These are phyloP conservation scores for Dasypolia templi DNA, from an alignment of 2,888 invertebrate genomes.

Conservation along the genomic window DNA sequence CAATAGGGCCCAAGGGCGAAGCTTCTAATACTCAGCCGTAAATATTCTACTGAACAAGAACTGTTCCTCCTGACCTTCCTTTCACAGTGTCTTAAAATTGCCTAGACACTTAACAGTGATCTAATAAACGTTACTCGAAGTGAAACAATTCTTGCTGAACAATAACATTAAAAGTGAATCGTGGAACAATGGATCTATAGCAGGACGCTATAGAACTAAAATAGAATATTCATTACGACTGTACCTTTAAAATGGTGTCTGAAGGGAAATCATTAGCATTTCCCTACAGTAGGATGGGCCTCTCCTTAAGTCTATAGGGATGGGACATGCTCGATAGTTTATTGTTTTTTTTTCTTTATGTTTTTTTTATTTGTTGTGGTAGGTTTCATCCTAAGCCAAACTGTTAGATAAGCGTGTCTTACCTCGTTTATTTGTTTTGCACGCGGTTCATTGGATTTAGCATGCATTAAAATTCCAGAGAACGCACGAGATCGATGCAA, in stretches of 20 bases:
- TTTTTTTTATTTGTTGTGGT: too few species aligned
- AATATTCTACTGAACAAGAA: constrained; percentile 30
- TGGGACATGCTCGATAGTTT: constrained; percentile 60
- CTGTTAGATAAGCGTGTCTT: too few species aligned
- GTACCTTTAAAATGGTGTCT: constrained; percentile 81
- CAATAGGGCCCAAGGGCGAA: constrained; percentile 12
- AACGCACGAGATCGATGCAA: too few species aligned
- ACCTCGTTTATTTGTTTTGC: too few species aligned
- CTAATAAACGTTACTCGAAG: constrained; percentile 41
- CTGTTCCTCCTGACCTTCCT: too few species aligned
- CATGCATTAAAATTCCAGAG: too few species aligned
- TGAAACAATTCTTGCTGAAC: constrained; percentile 48
- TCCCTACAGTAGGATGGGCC: constrained; percentile 82
- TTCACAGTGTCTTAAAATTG: constrained; percentile 28
- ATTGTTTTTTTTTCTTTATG: not conserved
- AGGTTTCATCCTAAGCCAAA: too few species aligned
- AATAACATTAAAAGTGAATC: constrained; percentile 61
- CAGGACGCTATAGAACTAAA: constrained; percentile 62
- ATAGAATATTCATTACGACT: constrained; percentile 81
- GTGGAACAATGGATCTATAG: constrained; percentile 59
- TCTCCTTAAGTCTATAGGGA: constrained; percentile 74
- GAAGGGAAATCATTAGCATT: constrained; percentile 88
- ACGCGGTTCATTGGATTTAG: too few species aligned
- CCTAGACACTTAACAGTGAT: constrained; percentile 29
- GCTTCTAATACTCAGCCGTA: constrained; percentile 22